Evolutionary conservation across 2,113 vertebrate species (phyloP).

Genomic region (Menura novaehollandiae): DNA sequence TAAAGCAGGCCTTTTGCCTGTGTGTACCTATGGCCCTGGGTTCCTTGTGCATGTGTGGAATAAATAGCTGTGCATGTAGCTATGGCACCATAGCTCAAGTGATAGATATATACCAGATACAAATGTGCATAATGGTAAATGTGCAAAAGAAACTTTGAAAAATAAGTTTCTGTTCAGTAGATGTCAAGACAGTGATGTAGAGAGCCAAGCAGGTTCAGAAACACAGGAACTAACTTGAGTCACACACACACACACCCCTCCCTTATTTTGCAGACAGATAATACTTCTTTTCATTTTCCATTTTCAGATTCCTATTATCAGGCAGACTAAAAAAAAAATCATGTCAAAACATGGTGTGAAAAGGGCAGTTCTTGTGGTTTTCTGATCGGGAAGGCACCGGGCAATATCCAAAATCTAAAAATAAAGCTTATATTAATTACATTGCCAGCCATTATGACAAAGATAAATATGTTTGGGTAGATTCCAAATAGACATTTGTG

Average conservation of each 20-base stretch:
- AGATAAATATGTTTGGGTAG: background rate
- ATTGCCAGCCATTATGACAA: background rate
- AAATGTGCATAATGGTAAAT: background rate
- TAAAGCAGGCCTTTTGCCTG: background rate
- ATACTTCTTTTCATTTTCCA: background rate
- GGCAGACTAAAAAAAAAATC: background rate
- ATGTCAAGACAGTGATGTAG: background rate
- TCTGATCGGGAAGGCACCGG: background rate
- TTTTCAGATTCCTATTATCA: background rate
- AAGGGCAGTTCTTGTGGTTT: background rate
- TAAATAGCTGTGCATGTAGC: background rate
- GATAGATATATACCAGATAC: background rate
- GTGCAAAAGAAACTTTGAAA: background rate
- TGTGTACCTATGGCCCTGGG: background rate
- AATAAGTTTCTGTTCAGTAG: background rate
- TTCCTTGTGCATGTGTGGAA: background rate
- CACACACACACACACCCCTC: fast-evolving
- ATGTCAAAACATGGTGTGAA: background rate
- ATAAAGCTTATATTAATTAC: background rate
- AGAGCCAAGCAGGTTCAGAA: background rate
- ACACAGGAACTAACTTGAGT: background rate
- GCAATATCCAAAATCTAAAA: background rate
- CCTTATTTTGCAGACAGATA: background rate
- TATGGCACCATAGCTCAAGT: background rate
- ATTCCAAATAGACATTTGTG: background rate